Percentiles rank a stretch among this genome's conserved stretches.
phyloP scores from a whole-genome alignment of 2,888 invertebrate species.

The Callyntrura guangdongensis region DNA sequence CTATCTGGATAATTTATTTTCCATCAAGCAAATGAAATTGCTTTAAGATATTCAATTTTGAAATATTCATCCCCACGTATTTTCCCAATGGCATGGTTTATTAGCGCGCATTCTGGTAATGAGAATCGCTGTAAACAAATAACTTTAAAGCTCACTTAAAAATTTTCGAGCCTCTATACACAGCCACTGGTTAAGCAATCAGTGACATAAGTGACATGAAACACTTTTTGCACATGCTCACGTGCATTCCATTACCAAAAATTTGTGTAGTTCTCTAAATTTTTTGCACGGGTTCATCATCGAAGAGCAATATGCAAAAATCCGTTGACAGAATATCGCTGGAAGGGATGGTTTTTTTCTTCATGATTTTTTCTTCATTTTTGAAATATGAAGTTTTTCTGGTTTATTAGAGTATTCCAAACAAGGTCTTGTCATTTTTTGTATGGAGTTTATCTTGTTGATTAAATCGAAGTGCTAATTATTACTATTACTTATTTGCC shows the following conservation, averaged over 20 bases:
- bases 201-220: too few relatives aligned
- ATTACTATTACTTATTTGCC: background rate
- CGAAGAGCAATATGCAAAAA: background rate
- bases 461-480: background rate
- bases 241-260: background rate
- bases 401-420: too few relatives aligned
- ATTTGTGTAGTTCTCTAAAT: background rate
- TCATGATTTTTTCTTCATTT: constrained; percentile 1
- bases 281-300: background rate
- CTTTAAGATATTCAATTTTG: background rate
- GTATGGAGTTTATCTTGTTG: background rate
- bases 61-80: too few relatives aligned
- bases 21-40: background rate
- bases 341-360: constrained; percentile 2
- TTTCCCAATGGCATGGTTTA: too few relatives aligned
- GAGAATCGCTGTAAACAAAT: too few relatives aligned
- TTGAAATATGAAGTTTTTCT: too few relatives aligned
- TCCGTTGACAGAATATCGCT: background rate
- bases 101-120: too few relatives aligned
- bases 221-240: too few relatives aligned
- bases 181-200: too few relatives aligned
- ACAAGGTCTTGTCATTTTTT: background rate
- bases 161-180: too few relatives aligned
- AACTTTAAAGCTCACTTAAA: too few relatives aligned
- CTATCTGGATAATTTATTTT: background rate